phyloP scores from a whole-genome alignment of 2,797 vertebrate species.

The Champsocephalus esox region DNA sequence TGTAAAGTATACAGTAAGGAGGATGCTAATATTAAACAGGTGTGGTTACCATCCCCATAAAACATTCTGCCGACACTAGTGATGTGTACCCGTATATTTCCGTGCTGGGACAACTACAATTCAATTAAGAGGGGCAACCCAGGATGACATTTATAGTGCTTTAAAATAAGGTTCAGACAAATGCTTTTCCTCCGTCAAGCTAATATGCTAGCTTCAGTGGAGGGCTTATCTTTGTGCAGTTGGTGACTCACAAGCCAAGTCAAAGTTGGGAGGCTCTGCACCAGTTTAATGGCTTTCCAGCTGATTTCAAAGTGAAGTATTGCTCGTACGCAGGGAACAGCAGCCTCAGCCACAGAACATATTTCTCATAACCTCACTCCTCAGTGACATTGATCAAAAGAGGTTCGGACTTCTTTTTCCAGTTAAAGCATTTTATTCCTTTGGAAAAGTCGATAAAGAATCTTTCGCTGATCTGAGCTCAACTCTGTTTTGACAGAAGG shows the following conservation, averaged over 20 bases:
- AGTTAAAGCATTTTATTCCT: conserved; percentile 28
- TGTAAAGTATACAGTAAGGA: conserved; percentile 85
- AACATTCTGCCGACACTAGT: conserved; percentile 77
- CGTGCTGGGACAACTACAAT: conserved; percentile 78
- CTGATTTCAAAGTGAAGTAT: conserved; percentile 64
- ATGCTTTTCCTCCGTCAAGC: conserved; percentile 79
- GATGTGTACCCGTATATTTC: conserved; percentile 81
- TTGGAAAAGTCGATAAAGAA: conserved; percentile 16
- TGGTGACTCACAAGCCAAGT: conserved; percentile 62
- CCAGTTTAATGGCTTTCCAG: conserved; percentile 66
- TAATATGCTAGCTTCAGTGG: conserved; percentile 73
- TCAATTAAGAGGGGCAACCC: conserved; percentile 85
- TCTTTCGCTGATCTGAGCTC: conserved; percentile 11
- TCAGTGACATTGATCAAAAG: conserved; percentile 2
- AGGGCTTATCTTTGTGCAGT: conserved; percentile 69
- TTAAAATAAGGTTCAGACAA: conserved; percentile 87
- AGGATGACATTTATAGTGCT: conserved; percentile 85
- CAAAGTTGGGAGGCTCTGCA: conserved; percentile 58
- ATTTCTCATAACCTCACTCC: conserved; percentile 44
- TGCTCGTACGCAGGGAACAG: conserved; percentile 42
- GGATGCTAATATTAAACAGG: conserved; percentile 86
- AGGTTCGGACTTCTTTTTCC: conserved; percentile 21
- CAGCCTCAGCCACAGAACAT: conserved; percentile 15
- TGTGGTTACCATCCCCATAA: conserved; percentile 82
- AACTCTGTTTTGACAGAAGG: conserved; percentile 4